Percentiles rank a stretch among this genome's conserved stretches.
Evolutionary conservation across 2,113 vertebrate genomes (phyloP).

Genomic region (Percopsis transmontana): DNA sequence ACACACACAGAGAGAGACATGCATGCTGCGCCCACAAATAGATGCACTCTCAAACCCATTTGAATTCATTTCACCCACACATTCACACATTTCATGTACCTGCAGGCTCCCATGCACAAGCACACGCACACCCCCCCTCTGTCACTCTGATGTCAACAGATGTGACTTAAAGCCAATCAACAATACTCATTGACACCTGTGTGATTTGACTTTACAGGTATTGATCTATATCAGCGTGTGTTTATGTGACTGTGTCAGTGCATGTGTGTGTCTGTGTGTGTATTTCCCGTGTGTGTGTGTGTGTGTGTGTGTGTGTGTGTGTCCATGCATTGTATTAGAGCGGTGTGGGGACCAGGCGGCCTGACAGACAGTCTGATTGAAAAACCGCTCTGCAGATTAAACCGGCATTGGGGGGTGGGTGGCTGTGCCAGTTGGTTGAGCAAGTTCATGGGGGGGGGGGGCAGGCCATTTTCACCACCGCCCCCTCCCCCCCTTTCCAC

Average conservation of each 20-base stretch:
- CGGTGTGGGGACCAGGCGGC: conserved; percentile 41
- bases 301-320: conserved; percentile 60
- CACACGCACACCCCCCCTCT: conserved; percentile 20
- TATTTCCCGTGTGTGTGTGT: background rate
- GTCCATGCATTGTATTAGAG: conserved; percentile 70
- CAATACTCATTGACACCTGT: conserved; percentile 45
- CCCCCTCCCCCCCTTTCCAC: conserved; percentile 31
- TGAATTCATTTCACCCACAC: conserved; percentile 71
- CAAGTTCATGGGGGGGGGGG: conserved; percentile 30
- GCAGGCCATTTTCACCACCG: background rate
- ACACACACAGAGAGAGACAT: conserved; percentile 55
- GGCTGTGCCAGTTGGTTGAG: conserved; percentile 40
- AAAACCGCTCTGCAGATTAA: conserved; percentile 67
- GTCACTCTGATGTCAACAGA: conserved; percentile 44
- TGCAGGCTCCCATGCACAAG: conserved; percentile 39
- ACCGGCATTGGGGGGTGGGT: conserved; percentile 43
- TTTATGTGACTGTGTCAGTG: background rate
- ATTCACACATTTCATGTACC: conserved; percentile 71
- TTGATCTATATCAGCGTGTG: conserved; percentile 34
- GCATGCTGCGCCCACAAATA: conserved; percentile 49
- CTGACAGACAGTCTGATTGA: conserved; percentile 63
- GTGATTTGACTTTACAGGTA: conserved; percentile 51
- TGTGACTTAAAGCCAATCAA: conserved; percentile 52
- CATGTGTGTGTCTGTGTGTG: background rate
- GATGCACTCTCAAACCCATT: conserved; percentile 74